phyloP scores from a whole-genome alignment of 1,140 invertebrate species.

The Drosophila lini region DNA sequence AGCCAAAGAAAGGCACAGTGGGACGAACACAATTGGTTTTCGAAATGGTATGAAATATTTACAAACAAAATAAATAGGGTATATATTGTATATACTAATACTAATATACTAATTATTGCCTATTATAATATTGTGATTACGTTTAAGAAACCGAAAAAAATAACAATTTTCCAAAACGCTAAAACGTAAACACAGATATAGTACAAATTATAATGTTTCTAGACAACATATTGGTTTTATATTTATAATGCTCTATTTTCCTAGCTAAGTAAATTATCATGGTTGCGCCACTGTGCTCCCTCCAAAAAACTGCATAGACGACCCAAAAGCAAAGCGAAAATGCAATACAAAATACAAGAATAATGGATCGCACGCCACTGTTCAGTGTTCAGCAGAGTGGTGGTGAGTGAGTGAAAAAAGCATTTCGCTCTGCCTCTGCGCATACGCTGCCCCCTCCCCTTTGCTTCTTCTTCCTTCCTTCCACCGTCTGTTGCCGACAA shows the following conservation, averaged over 20 bases:
- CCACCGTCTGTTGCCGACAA: slow-evolving; percentile 57
- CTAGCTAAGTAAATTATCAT: neutral
- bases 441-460: slow-evolving; percentile 24
- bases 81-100: too few species aligned
- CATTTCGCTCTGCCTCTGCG: slow-evolving; percentile 51
- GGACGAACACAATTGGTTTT: slow-evolving; percentile 2
- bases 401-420: slow-evolving; percentile 48
- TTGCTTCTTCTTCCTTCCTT: slow-evolving; percentile 10
- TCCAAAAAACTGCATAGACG: neutral
- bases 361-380: slow-evolving; percentile 28
- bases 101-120: too few species aligned
- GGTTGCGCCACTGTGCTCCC: slow-evolving; percentile 11
- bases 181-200: neutral
- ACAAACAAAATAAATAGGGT: too few species aligned
- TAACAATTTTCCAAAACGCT: neutral
- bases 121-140: too few species aligned
- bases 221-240: neutral
- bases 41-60: too few species aligned
- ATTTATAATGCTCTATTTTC: neutral
- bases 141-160: neutral
- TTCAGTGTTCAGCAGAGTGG: slow-evolving; percentile 21
- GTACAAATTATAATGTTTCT: neutral
- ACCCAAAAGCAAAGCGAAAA: slow-evolving; percentile 12
- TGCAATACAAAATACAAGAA: slow-evolving; percentile 28
- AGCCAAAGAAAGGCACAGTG: slow-evolving; percentile 64